These are phyloP conservation scores for Polypedilum pembai DNA, from an alignment of 1,140 invertebrate genomes.

Conservation along the genomic window DNA sequence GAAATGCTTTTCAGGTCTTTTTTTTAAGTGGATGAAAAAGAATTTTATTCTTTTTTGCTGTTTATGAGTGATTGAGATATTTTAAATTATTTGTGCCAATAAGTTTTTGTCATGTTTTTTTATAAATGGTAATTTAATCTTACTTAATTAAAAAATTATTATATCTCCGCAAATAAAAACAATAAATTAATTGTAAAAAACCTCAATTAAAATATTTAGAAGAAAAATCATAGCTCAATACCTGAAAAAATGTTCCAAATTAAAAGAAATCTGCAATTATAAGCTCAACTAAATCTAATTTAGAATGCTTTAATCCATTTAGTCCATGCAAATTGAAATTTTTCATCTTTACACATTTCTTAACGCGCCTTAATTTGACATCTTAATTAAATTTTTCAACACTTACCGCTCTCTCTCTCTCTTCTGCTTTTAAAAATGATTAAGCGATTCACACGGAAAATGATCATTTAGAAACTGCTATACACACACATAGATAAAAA, in stretches of 20 bases:
- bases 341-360: background rate
- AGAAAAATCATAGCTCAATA: background rate
- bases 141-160: too few species aligned
- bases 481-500: background rate
- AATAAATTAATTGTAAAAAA: background rate
- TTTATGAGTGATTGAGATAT: too few species aligned
- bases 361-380: constrained; percentile 13
- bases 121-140: too few species aligned
- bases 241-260: background rate
- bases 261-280: constrained; percentile 3
- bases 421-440: background rate
- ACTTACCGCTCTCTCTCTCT: too few species aligned
- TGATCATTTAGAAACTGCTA: background rate
- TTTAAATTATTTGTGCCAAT: too few species aligned
- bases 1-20: too few species aligned
- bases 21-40: too few species aligned
- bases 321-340: constrained; percentile 13
- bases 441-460: constrained; percentile 7
- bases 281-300: constrained; percentile 1
- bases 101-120: too few species aligned
- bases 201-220: constrained; percentile 2
- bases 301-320: constrained; percentile 6
- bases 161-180: too few species aligned
- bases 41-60: too few species aligned
- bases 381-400: constrained; percentile 24